phyloP scores from a whole-genome alignment of 2,797 vertebrate species.

The Halcyon badia region DNA sequence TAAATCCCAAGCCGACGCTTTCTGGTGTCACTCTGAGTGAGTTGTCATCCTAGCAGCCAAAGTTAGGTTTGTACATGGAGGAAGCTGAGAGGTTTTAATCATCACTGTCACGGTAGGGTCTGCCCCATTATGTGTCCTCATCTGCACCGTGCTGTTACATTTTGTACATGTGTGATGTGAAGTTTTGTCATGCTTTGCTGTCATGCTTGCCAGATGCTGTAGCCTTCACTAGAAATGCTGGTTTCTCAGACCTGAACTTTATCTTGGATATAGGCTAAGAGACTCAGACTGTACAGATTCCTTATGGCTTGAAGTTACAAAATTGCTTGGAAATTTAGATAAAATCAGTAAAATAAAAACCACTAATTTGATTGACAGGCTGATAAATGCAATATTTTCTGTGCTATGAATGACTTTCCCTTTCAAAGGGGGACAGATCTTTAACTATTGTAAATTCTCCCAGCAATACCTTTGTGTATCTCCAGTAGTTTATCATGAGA shows the following conservation, averaged over 20 bases:
- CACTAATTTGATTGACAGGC: not conserved
- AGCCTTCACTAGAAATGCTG: not conserved
- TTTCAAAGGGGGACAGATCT: constrained; percentile 72
- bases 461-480: not conserved
- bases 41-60: not conserved
- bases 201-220: not conserved
- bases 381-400: not conserved
- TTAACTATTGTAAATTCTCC: not conserved
- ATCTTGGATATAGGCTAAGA: not conserved
- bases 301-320: not conserved
- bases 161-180: not conserved
- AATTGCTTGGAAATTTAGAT: not conserved
- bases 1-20: not conserved
- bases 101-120: not conserved
- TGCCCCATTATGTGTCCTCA: not conserved
- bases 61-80: not conserved
- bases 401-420: constrained; percentile 24
- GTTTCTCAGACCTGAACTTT: not conserved
- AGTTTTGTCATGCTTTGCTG: not conserved
- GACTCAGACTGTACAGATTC: not conserved
- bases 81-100: not conserved
- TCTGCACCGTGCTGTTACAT: accelerated
- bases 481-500: not conserved
- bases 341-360: not conserved
- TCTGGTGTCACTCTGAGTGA: not conserved